A percentile compares a stretch with the other conserved stretches of the same genome.
phyloP scores from a whole-genome alignment of 2,113 vertebrate species.

The Cheilinus undulatus region DNA sequence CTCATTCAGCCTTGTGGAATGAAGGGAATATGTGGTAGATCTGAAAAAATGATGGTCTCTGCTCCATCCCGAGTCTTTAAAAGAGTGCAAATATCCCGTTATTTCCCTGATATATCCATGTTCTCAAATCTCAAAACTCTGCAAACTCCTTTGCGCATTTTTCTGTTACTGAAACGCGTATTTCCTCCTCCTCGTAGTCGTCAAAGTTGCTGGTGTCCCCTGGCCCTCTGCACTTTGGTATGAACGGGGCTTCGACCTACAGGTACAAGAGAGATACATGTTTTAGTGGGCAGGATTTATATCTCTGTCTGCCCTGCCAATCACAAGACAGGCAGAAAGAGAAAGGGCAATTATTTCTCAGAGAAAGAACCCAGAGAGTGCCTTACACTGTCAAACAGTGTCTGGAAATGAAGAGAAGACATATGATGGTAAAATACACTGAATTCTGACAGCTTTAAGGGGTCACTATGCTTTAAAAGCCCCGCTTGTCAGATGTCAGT shows the following conservation, averaged over 20 bases:
- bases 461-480: neutral
- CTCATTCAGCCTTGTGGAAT: constrained; percentile 93
- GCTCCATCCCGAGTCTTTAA: constrained; percentile 92
- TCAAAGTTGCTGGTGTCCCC: constrained; percentile 99
- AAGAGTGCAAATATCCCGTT: constrained; percentile 95
- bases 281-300: constrained; percentile 7
- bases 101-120: constrained; percentile 88
- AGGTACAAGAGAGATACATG: constrained; percentile 2
- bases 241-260: constrained; percentile 99
- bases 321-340: constrained; percentile 1
- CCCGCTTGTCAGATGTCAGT: neutral
- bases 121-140: constrained; percentile 92
- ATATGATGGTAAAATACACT: neutral
- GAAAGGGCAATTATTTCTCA: neutral
- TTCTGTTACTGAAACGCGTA: constrained; percentile 97
- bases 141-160: constrained; percentile 98
- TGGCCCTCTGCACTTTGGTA: constrained; percentile 99
- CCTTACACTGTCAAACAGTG: neutral
- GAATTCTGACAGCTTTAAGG: constrained; percentile 3
- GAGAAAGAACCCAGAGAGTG: neutral
- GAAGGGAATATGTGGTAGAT: constrained; percentile 93
- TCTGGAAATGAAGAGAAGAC: neutral
- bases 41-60: constrained; percentile 90
- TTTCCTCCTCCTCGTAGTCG: constrained; percentile 99
- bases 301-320: constrained; percentile 7